phyloP scores from a whole-genome alignment of 2,797 vertebrate species.

The Platyrinchus mystaceus region DNA sequence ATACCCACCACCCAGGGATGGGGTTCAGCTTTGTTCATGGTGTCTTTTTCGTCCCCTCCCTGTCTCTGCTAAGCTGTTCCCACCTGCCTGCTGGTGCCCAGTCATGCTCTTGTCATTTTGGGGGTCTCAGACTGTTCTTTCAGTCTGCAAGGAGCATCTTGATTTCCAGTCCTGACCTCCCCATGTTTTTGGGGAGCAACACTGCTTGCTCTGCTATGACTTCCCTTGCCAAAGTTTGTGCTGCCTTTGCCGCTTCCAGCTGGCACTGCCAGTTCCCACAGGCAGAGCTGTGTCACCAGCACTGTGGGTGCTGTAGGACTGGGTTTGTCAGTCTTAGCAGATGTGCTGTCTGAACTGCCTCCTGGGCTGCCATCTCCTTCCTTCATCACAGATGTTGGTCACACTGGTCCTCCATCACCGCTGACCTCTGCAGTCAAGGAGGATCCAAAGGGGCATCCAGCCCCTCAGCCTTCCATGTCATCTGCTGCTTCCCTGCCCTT shows the following conservation, averaged over 20 bases:
- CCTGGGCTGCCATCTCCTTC: neutral
- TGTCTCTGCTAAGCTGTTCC: neutral
- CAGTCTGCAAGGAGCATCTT: neutral
- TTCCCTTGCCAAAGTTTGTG: neutral
- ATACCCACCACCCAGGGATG: rapidly evolving
- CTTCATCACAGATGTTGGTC: neutral
- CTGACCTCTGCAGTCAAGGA: neutral
- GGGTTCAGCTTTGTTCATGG: neutral
- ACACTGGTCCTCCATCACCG: rapidly evolving
- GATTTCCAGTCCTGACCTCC: neutral
- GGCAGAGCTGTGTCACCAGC: neutral
- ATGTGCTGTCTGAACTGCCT: neutral
- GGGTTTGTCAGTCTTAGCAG: neutral
- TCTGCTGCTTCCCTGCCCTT: neutral
- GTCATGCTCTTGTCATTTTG: neutral
- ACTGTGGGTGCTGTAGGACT: neutral
- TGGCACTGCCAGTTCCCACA: neutral
- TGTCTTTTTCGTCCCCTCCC: neutral
- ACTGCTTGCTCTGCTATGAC: neutral
- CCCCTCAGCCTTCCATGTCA: neutral
- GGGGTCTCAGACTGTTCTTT: neutral
- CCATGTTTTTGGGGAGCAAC: neutral
- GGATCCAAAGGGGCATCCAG: neutral
- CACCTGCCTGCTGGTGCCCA: rapidly evolving
- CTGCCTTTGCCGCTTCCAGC: neutral